Evolutionary conservation across 2,797 vertebrate genomes (phyloP), one percentile per base, ranked within the genome.

Genomic region (Oryzias sinensis): DNA sequence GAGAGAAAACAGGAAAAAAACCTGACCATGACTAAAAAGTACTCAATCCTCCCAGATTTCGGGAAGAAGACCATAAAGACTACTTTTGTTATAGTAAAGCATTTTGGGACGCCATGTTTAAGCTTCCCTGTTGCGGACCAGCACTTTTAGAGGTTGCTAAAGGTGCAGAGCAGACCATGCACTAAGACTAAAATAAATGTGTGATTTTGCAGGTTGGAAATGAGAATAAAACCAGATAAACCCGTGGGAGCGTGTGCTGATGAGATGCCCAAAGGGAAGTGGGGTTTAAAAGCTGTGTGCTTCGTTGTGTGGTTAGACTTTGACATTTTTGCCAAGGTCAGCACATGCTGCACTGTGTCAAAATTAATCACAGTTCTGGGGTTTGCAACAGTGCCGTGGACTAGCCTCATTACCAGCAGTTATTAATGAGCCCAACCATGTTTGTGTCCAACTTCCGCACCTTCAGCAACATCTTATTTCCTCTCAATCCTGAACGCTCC

Each of bases 351-450:
- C 74, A 73, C 80, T 70, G 84, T 75, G 68, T 69, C 72, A 70
- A 56, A 62, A 82, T 78, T 80, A 81, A 85, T 79, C 64, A 65
- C 66, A 61, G 57, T 25, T 40, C 49, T 17, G 51, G 43, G 43
- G 9, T 43, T 54, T 57, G 63, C 65, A 53, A 37, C 65, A 46
- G 6, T 37, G 11, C 17, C 62, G 56, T 25, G 25, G 62, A 67
- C 60, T 16, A 27, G 41, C 66, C 84, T 86, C 75, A 86, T 89
- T 91, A 89, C 37, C 72, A 74, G 74, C 75, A 74, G 83, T 90
- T 90, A 91, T 92, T 91, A 86, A 91, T 90, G 86, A 88, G 76
- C 70, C 73, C 65, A 58, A 68, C 59, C 62, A 59, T 63, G 67
- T 69, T 63, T 54, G 69, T 6, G 20, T 80, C 75, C 81, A 63